phyloP scores from a whole-genome alignment of 2,113 vertebrate species.

The Tringa solitaria region DNA sequence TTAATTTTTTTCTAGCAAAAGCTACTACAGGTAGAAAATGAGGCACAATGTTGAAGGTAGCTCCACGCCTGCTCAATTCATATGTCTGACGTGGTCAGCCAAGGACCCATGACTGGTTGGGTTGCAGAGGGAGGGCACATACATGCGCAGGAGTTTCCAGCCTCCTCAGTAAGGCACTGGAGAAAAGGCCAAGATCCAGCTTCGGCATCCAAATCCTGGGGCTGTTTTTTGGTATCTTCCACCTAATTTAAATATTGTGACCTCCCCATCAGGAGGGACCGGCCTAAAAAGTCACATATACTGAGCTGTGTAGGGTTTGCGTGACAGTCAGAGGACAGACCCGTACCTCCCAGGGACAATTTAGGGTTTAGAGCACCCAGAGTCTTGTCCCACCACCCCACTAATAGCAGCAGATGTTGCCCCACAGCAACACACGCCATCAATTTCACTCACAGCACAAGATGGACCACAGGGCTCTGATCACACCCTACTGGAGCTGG shows the following conservation, averaged over 20 bases:
- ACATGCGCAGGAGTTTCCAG: not conserved
- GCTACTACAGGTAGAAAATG: not conserved
- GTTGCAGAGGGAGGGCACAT: not conserved
- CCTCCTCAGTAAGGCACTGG: not conserved
- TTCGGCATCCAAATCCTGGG: not conserved
- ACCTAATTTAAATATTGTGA: not conserved
- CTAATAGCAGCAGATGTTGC: not conserved
- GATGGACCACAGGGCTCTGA: not conserved
- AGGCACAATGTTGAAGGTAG: not conserved
- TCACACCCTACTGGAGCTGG: not conserved
- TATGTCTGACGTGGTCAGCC: not conserved
- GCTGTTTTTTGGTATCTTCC: not conserved
- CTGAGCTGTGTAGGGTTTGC: not conserved
- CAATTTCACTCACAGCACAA: not conserved
- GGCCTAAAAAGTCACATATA: not conserved
- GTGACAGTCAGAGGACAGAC: not conserved
- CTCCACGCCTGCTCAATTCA: accelerated
- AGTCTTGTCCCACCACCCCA: not conserved
- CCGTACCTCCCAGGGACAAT: accelerated
- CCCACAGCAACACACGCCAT: not conserved
- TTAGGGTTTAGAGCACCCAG: not conserved
- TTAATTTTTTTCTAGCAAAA: not conserved
- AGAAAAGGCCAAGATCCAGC: not conserved
- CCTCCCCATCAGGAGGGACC: not conserved
- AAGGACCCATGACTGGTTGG: not conserved